Base-by-base conservation (phyloP, 2,113 vertebrate genomes). In the Myiozetetes cayanensis region DNA sequence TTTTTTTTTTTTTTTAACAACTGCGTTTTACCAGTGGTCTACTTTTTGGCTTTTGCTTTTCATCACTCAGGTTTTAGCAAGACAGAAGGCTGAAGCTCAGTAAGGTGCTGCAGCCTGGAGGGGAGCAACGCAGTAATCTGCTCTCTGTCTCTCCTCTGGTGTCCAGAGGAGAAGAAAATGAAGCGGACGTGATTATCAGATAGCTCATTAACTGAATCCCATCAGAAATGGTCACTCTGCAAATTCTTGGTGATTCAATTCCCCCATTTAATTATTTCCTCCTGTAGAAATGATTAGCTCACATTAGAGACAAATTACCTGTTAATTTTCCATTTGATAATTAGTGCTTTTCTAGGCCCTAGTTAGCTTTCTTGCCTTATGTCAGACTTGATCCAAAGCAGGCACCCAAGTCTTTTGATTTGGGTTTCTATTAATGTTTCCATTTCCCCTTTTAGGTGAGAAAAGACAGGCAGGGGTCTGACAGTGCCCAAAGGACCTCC, bases 251-350 rank as follows among this genome's bases (percentile, higher is more conserved):
- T 49, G 58, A 81, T 94, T 93, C 72, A 93, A 87, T 89, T 95
- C 56, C 47, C 65, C 28, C 18, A 17, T 56, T 93, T 96, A 95
- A 93, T 96, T 92, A 87, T 86, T 78, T 84, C 43, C 76, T 84
- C 27, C 43, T 18, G 31, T 62, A 84, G 49, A 93, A 92, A 77
- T 33, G 3, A 94, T 87, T 90, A 89, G 73, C n/a, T 86, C 23
- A 62, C 73, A 87, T 96, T 90, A 93, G 70, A 92, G 73, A 52
- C 16, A 12, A 95, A 93, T 96, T 94, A 61, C 65, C n/a, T 78
- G 70, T 46, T 93, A 49, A 90, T 93, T 95, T 92, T 89, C 68
- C 50, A 43, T 93, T 65, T 85, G 76, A 83, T 88, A 86, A 93
- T 90, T 70, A 85, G 58, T 55, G 43, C 9, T 80, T 56, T 90